These are phyloP conservation scores for Sebastolobus alascanus DNA, from an alignment of 2,797 vertebrate species.

Conservation along the genomic window DNA sequence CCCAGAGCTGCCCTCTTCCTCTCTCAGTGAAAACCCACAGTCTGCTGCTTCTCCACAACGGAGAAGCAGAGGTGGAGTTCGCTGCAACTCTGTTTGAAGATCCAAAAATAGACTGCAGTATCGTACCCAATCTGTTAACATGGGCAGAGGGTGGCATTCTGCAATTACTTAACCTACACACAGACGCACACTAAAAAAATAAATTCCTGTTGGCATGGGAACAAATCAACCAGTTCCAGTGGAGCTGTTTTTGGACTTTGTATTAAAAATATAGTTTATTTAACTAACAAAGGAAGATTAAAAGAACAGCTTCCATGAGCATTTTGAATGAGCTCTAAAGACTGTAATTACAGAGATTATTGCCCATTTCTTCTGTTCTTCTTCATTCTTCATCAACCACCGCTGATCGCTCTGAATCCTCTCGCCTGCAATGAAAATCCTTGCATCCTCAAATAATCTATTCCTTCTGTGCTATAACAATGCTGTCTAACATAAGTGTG, in stretches of 20 bases:
- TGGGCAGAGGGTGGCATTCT: slow-evolving; percentile 13
- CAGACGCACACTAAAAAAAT: not conserved
- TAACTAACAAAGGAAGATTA: slow-evolving; percentile 7
- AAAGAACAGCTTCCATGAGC: not conserved
- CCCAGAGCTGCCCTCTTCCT: slow-evolving; percentile 75
- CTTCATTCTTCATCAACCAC: not conserved
- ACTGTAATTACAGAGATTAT: not conserved
- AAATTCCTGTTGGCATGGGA: not conserved
- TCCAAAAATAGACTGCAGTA: slow-evolving; percentile 51
- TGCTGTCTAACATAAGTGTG: not conserved
- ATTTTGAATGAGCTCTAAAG: slow-evolving; percentile 1
- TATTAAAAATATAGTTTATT: slow-evolving; percentile 10
- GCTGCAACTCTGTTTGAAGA: slow-evolving; percentile 56
- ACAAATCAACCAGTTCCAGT: slow-evolving; percentile 26
- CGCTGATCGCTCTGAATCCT: slow-evolving; percentile 4
- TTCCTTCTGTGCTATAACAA: not conserved
- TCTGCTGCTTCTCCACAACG: slow-evolving; percentile 43
- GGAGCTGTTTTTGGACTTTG: not conserved
- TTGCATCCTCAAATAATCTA: slow-evolving; percentile 1
- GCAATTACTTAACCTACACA: slow-evolving; percentile 26
- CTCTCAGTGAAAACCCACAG: slow-evolving; percentile 63
- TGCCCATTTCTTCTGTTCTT: not conserved
- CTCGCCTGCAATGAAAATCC: not conserved
- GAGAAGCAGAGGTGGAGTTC: slow-evolving; percentile 56
- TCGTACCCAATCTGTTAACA: slow-evolving; percentile 39